Conservation (phyloP, 2,113 vertebrate genomes). For the Pterocles gutturalis region DNA sequence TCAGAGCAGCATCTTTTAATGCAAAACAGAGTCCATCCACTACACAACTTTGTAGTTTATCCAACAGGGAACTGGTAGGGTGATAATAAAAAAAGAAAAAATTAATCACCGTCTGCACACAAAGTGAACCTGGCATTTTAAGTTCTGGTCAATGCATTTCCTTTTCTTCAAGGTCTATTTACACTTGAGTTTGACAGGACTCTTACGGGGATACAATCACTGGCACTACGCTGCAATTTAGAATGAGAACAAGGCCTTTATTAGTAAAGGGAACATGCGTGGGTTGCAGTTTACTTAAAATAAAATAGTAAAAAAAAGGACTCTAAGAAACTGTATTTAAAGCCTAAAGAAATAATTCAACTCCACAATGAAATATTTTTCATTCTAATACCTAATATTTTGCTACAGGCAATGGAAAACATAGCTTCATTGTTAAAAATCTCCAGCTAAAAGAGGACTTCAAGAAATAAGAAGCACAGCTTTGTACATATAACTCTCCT, state of each 20-base stretch:
- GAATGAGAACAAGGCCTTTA: background rate
- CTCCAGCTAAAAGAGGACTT: background rate
- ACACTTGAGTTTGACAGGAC: background rate
- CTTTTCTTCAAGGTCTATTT: slow-evolving; percentile 13
- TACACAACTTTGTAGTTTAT: background rate
- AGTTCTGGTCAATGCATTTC: background rate
- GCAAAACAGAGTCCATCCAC: background rate
- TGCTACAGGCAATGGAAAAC: background rate
- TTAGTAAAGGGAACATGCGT: background rate
- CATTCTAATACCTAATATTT: background rate
- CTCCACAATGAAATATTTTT: background rate
- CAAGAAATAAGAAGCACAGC: background rate
- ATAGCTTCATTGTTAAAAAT: background rate
- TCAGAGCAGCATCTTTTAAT: background rate
- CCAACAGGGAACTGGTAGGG: background rate
- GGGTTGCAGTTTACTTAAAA: slow-evolving; percentile 5
- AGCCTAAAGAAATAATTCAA: background rate
- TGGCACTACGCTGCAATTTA: background rate
- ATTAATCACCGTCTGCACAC: background rate
- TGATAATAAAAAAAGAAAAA: background rate
- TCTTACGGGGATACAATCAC: slow-evolving; percentile 15
- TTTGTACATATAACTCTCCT: background rate
- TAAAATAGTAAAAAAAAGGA: background rate
- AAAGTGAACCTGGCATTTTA: background rate
- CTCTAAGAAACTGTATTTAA: background rate